phyloP scores from a whole-genome alignment of 2,113 vertebrate genomes.

The Pygoscelis adeliae region DNA sequence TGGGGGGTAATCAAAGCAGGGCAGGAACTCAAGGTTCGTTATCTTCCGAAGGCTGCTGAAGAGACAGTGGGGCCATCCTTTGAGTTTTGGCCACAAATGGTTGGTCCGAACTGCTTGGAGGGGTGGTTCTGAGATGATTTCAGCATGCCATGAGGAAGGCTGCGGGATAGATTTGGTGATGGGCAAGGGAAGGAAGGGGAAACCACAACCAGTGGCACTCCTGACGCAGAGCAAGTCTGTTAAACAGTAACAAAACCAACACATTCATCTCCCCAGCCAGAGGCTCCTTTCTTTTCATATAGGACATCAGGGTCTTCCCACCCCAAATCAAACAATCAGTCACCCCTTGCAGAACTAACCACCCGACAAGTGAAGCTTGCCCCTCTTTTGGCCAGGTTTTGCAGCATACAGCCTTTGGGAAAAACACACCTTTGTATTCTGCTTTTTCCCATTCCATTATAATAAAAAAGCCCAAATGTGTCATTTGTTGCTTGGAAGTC shows the following conservation, averaged over 20 bases:
- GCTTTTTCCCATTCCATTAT: fast-evolving
- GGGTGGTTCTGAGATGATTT: not conserved
- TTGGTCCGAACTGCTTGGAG: not conserved
- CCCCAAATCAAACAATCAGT: not conserved
- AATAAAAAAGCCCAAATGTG: not conserved
- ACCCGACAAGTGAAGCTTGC: not conserved
- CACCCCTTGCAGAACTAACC: not conserved
- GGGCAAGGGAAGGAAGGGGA: not conserved
- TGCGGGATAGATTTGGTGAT: not conserved
- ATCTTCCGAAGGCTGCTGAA: not conserved
- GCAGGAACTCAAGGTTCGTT: not conserved
- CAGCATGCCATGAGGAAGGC: not conserved
- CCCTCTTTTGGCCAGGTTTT: not conserved
- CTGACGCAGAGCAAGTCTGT: fast-evolving
- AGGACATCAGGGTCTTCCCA: not conserved
- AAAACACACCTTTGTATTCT: not conserved
- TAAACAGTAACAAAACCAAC: not conserved
- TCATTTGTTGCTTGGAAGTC: not conserved
- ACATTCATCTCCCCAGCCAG: not conserved
- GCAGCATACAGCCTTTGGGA: not conserved
- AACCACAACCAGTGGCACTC: not conserved
- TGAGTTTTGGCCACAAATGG: not conserved
- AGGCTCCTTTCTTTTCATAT: not conserved
- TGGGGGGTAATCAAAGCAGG: not conserved
- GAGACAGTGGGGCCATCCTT: fast-evolving